Conservation (phyloP, 2,888 invertebrate genomes). For the Epinotia nisella region DNA sequence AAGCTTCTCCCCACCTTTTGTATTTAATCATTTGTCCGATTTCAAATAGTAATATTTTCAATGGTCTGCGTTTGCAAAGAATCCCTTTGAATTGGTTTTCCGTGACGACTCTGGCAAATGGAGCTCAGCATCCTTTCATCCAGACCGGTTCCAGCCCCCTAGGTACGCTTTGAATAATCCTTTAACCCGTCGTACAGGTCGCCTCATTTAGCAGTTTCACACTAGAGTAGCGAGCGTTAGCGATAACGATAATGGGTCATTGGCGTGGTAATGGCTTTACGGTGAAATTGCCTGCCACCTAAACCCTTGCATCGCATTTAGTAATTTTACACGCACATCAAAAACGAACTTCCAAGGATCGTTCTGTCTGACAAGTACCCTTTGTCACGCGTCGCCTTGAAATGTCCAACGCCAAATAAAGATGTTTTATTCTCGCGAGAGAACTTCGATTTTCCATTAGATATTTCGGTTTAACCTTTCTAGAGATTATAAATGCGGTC, state of each 20-base stretch:
- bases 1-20: neutral
- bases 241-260: conserved; percentile 37
- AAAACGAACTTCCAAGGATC: conserved; percentile 2
- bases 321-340: conserved; percentile 1
- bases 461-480: conserved; percentile 82
- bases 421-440: conserved; percentile 58
- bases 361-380: neutral
- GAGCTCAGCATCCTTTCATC: conserved; percentile 12
- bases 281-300: conserved; percentile 4
- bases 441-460: conserved; percentile 75
- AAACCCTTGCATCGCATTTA: neutral
- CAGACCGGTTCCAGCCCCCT: conserved; percentile 18
- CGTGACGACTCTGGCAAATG: neutral
- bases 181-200: conserved; percentile 21
- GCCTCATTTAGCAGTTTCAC: conserved; percentile 37
- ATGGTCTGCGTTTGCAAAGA: conserved; percentile 5
- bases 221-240: conserved; percentile 23
- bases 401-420: conserved; percentile 53
- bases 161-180: conserved; percentile 6
- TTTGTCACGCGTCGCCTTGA: conserved; percentile 30
- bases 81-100: conserved; percentile 5
- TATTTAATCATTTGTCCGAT: neutral
- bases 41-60: conserved; percentile 2
- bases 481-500: conserved; percentile 82
- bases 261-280: conserved; percentile 25